Conservation (phyloP, 2,113 vertebrate genomes). For the Steatornis caripensis region DNA sequence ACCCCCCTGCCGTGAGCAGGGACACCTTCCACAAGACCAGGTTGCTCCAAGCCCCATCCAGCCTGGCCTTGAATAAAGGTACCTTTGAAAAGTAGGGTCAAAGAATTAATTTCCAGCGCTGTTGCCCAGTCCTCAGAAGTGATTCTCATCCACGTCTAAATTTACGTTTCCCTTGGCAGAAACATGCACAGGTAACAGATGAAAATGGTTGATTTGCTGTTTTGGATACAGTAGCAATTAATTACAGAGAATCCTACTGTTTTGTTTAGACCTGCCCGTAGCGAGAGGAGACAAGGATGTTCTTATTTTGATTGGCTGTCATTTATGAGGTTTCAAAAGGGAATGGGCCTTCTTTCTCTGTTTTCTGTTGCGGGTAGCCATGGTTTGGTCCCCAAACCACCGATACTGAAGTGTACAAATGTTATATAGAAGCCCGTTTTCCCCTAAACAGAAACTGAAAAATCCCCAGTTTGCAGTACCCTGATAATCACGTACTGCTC, state of each 20-base stretch:
- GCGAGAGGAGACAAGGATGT: not conserved
- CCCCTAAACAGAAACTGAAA: not conserved
- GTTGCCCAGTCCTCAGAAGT: not conserved
- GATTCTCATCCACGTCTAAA: not conserved
- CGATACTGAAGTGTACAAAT: not conserved
- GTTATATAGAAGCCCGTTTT: not conserved
- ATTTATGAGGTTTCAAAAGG: not conserved
- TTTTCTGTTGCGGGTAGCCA: not conserved
- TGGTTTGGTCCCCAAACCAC: not conserved
- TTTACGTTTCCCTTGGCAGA: slow-evolving; percentile 3
- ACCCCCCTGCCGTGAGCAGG: no score
- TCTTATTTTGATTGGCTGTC: not conserved
- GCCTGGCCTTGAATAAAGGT: not conserved
- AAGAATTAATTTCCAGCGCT: not conserved
- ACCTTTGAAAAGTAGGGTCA: not conserved
- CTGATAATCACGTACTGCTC: not conserved
- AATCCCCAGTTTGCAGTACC: not conserved
- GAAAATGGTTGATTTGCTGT: not conserved
- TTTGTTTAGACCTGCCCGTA: not conserved
- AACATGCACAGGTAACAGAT: not conserved
- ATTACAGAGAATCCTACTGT: not conserved
- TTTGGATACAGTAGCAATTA: not conserved
- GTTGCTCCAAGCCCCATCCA: no score
- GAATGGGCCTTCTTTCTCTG: not conserved
- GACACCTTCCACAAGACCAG: no score